phyloP scores from a whole-genome alignment of 2,113 vertebrate genomes.

The Pomatorhinus ruficollis region DNA sequence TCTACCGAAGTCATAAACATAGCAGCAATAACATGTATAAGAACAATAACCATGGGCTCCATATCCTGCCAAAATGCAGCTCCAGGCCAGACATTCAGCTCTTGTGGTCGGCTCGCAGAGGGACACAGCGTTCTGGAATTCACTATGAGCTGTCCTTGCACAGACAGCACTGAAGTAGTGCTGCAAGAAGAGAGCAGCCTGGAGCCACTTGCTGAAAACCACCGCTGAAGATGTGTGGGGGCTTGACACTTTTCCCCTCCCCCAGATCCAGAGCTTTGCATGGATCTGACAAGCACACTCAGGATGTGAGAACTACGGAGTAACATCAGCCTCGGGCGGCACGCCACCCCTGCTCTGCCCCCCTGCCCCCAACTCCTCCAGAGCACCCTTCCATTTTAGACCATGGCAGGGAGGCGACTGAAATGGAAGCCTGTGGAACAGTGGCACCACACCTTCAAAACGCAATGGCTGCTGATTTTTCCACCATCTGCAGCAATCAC shows the following conservation, averaged over 20 bases:
- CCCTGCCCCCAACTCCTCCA: background rate
- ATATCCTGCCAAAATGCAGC: background rate
- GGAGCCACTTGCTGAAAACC: background rate
- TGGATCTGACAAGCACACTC: background rate
- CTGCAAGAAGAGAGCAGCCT: background rate
- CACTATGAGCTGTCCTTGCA: background rate
- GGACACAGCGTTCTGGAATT: accelerated
- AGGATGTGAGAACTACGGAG: background rate
- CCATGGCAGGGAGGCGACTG: background rate
- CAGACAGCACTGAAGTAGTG: background rate
- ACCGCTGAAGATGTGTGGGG: background rate
- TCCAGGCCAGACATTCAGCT: background rate
- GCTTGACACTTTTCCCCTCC: background rate
- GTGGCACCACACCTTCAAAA: background rate
- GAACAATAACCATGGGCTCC: background rate
- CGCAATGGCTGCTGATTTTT: accelerated
- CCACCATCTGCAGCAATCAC: background rate
- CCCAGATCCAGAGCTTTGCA: background rate
- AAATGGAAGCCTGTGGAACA: background rate
- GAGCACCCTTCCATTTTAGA: background rate
- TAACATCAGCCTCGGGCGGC: background rate
- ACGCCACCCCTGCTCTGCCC: background rate
- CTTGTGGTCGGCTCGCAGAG: background rate
- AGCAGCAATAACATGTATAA: background rate
- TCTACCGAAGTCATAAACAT: background rate